Evolutionary conservation across 1,140 invertebrate species (phyloP), one percentile per base, ranked within the genome.

Genomic region (Pseudomyrmex dendroicus): DNA sequence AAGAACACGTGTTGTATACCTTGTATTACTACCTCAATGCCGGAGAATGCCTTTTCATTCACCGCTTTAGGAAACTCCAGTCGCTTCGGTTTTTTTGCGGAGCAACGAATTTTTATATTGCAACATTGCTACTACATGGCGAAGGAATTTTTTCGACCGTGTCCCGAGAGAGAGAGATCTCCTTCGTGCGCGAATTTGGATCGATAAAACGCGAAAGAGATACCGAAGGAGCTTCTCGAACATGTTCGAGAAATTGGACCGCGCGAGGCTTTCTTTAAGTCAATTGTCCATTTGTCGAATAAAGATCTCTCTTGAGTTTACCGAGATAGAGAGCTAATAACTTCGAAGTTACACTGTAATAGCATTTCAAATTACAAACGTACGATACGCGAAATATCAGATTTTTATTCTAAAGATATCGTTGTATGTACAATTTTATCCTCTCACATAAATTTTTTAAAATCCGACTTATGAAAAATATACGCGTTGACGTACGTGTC

Each of bases 1-100:
- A 73, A 87, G 78, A 83, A 77, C 73, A 77, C 73, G 73, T 80
- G 70, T 70, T 67, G 83, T 87, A 85, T 87, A 82, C 2, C 67
- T 62, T 63, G 63, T 64, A 76, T 83, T 76, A 63, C 73, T 63
- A 84, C 64, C 74, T 70, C 85, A 66, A 80, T 80, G 67, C 84
- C 5, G 35, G 48, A 73, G 84, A 87, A 86, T 86, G 85, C 80
- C 59, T 56, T 63, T 83, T 84, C 83, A 73, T 57, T 84, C 83
- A 73, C 62, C 68, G 85, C 85, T 87, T 84, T 56, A 70, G 64
- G 68, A 62, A 86, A 72, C 70, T 67, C 67, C 17, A 57, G 67
- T 74, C 48, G 70, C 3, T n/a, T 20, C 54, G 22, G 12, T 50
- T 12, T 12, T 35, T 9, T 25, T 20, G 12, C 66, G 76, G 64